Evolutionary conservation across 2,888 invertebrate genomes (phyloP).

Genomic region (Fragum fragum): DNA sequence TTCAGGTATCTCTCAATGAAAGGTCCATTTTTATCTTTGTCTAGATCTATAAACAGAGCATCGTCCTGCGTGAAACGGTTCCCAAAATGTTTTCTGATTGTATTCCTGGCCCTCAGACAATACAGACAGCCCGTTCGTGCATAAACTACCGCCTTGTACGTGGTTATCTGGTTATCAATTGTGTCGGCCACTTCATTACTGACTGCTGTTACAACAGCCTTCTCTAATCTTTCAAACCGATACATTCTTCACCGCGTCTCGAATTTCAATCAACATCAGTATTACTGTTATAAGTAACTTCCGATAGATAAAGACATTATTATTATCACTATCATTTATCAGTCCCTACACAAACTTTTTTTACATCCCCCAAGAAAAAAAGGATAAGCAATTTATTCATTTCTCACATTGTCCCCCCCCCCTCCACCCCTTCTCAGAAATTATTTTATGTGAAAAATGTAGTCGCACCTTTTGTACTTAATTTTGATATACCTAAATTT

Average conservation of each 20-base stretch:
- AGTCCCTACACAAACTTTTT: too few species aligned
- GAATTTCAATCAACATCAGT: too few species aligned
- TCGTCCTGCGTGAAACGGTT: constrained; percentile 4
- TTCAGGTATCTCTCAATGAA: neutral
- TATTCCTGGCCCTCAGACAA: constrained; percentile 4
- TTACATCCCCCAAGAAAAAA: too few species aligned
- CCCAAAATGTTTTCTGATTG: constrained; percentile 7
- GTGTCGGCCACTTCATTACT: neutral
- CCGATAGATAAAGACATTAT: too few species aligned
- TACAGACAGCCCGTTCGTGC: neutral
- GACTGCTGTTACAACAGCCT: neutral
- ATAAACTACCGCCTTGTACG: neutral
- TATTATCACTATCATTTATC: too few species aligned
- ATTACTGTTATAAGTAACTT: too few species aligned
- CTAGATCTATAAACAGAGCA: neutral
- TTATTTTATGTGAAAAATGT: too few species aligned
- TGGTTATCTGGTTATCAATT: neutral
- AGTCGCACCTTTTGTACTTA: too few species aligned
- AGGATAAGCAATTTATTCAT: too few species aligned
- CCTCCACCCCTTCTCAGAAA: too few species aligned
- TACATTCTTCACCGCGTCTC: neutral
- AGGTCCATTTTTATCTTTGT: constrained; percentile 13
- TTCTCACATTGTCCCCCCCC: too few species aligned
- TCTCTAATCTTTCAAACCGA: neutral
- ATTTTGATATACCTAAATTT: too few species aligned